Evolutionary conservation across 64 coral and sea anemone genomes (phyloP).

Genomic region (Acropora tenuis): DNA sequence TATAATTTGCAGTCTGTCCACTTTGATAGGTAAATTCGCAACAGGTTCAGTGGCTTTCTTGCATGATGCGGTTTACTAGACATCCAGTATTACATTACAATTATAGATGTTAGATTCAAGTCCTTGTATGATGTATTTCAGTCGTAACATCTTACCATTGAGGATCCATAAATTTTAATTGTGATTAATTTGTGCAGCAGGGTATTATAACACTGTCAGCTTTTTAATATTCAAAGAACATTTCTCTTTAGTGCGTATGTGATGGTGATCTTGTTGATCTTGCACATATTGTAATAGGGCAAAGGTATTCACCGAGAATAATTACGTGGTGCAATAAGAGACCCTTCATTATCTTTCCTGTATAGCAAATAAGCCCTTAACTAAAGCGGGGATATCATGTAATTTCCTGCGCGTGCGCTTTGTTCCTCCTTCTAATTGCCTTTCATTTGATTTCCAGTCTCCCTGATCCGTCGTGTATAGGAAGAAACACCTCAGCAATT

Average conservation of each 20-base stretch:
- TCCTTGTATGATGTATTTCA: neutral
- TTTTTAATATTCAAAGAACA: no score
- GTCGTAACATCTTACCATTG: neutral
- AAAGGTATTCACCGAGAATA: no score
- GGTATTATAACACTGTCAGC: no score
- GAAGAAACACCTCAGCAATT: constrained; percentile 65
- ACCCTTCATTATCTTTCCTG: neutral
- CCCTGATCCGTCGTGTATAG: constrained; percentile 20
- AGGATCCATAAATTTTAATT: neutral
- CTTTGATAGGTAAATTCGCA: no score
- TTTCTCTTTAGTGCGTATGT: no score
- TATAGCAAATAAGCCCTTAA: neutral
- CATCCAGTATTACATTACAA: neutral
- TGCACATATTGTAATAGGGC: no score
- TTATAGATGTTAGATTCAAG: neutral
- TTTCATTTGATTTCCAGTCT: constrained; percentile 41
- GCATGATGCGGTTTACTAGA: neutral
- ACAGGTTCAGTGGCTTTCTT: neutral
- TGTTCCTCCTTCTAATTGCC: neutral
- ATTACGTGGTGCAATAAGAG: no score
- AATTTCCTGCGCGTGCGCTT: neutral
- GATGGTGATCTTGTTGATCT: no score
- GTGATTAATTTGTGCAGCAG: no score
- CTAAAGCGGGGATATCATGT: neutral
- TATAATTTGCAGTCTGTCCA: no score